Conservation (phyloP, 2,113 vertebrate genomes). For the Budorcas taxicolor region DNA sequence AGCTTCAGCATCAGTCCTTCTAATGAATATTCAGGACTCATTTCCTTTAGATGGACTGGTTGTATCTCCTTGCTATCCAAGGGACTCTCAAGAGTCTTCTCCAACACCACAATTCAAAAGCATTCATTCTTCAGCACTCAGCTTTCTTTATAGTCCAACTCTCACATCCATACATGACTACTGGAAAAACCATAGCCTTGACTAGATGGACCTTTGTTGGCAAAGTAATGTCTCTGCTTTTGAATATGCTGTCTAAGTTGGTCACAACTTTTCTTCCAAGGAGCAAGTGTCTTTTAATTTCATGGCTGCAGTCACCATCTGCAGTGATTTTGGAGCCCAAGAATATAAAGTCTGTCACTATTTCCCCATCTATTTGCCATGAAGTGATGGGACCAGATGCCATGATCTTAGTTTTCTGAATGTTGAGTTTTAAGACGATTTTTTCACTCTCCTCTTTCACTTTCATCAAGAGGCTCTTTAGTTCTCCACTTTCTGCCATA, state of each 20-base stretch:
- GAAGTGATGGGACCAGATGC: not conserved
- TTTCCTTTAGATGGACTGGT: not conserved
- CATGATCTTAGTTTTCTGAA: not conserved
- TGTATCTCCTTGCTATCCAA: not conserved
- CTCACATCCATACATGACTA: not conserved
- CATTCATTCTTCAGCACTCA: not conserved
- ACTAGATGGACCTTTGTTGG: not conserved
- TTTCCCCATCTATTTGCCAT: not conserved
- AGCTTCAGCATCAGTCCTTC: not conserved
- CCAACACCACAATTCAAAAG: not conserved
- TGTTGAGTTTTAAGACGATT: not conserved
- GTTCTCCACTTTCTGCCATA: not conserved
- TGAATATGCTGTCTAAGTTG: not conserved
- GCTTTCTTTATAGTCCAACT: not conserved
- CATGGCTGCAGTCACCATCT: not conserved
- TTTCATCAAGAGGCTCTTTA: not conserved
- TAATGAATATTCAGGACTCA: not conserved
- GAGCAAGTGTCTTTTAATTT: not conserved
- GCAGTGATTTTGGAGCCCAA: not conserved
- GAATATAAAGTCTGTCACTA: not conserved
- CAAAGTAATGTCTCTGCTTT: not conserved
- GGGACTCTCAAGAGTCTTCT: not conserved
- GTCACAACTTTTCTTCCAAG: not conserved
- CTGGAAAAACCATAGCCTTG: not conserved
- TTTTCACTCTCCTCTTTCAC: not conserved